Conservation (phyloP, 2,113 vertebrate genomes). For the Platichthys stellatus region DNA sequence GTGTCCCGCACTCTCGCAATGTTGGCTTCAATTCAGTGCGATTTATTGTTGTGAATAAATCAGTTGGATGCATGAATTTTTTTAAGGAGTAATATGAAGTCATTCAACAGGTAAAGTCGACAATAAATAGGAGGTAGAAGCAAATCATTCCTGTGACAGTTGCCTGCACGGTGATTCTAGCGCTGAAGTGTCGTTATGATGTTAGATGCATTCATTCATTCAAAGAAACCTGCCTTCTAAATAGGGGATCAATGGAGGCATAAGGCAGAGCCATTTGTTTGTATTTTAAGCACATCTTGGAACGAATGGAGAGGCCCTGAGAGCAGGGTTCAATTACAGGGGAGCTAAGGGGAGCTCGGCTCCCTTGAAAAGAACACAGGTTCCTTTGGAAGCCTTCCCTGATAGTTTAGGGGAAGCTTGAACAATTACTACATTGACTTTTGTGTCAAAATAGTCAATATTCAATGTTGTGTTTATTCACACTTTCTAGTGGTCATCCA, state of each 20-base stretch:
- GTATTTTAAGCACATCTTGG: not conserved
- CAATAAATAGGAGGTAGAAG: not conserved
- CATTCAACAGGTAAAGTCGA: slow-evolving; percentile 5
- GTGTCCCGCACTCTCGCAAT: slow-evolving; percentile 29
- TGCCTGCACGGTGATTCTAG: not conserved
- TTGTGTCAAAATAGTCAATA: too few relatives aligned
- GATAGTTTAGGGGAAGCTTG: too few relatives aligned
- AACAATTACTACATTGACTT: too few relatives aligned
- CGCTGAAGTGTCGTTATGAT: not conserved
- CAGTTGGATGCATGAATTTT: slow-evolving; percentile 25
- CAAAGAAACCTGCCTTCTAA: not conserved
- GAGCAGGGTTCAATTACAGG: too few relatives aligned
- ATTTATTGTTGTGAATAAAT: slow-evolving; percentile 52
- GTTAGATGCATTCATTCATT: not conserved
- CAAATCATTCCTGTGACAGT: not conserved
- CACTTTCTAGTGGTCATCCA: too few relatives aligned
- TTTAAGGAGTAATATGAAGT: slow-evolving; percentile 11
- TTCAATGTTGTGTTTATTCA: too few relatives aligned
- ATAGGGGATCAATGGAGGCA: not conserved
- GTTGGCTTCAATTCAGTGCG: slow-evolving; percentile 31
- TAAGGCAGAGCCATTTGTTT: not conserved
- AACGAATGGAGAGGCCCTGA: not conserved
- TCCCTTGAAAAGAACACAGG: too few relatives aligned
- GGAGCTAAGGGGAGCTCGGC: too few relatives aligned
- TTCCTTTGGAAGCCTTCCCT: too few relatives aligned